These are phyloP conservation scores for Heterocephalus glaber DNA, from an alignment of 2,113 vertebrate species.

Conservation along the genomic window DNA sequence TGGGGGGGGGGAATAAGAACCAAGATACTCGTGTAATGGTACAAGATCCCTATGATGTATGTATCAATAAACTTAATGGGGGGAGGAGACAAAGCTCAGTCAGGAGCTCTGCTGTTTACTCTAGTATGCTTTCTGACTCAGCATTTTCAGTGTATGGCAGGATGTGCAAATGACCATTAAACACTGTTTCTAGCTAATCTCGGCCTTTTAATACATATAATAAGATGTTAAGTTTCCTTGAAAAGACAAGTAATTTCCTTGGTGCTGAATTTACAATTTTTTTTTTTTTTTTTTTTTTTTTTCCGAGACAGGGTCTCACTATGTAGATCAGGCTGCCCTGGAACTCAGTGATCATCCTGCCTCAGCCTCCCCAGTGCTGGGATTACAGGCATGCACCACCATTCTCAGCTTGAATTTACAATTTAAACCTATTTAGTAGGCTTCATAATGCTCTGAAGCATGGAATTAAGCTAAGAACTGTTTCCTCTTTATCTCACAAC, in stretches of 20 bases:
- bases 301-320: too few species aligned
- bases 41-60: too few species aligned
- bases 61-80: too few species aligned
- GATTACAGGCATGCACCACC: too few species aligned
- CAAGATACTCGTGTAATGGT: too few species aligned
- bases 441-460: neutral
- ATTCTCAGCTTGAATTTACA: neutral
- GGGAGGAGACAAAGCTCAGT: neutral
- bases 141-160: neutral
- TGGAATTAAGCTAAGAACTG: neutral
- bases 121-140: neutral
- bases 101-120: neutral
- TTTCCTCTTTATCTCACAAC: neutral
- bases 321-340: too few species aligned
- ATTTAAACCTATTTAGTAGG: neutral
- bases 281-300: too few species aligned
- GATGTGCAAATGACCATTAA: neutral
- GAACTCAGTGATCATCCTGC: too few species aligned
- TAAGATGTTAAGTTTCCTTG: neutral
- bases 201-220: neutral
- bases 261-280: neutral
- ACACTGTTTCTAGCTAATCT: neutral
- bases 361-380: too few species aligned
- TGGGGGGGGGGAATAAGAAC: too few species aligned
- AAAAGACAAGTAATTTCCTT: neutral